Percentiles rank a stretch among this genome's conserved stretches.
These are phyloP conservation scores for Acleris sparsana DNA, from an alignment of 2,888 invertebrate genomes.

Conservation along the genomic window DNA sequence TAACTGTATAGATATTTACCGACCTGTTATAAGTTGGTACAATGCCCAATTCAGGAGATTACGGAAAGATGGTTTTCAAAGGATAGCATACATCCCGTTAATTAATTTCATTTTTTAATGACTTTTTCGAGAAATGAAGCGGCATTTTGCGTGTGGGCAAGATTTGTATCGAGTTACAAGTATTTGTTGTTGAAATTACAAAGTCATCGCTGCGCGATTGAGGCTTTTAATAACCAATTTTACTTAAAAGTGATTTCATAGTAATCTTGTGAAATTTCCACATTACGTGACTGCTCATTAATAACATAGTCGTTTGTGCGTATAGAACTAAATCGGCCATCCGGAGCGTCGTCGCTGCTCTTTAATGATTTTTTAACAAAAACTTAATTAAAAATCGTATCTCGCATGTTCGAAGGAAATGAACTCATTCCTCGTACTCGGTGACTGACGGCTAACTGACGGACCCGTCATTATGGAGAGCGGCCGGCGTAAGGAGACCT, in stretches of 20 bases:
- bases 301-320: constrained; percentile 76
- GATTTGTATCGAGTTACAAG: constrained; percentile 11
- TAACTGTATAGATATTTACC: too few species aligned
- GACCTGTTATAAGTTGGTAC: too few species aligned
- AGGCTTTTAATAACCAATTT: constrained; percentile 51
- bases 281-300: constrained; percentile 70
- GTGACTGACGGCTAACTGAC: constrained; percentile 79
- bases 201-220: constrained; percentile 24
- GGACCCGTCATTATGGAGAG: constrained; percentile 71
- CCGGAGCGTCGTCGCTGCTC: constrained; percentile 65
- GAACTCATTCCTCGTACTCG: constrained; percentile 80
- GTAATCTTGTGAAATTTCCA: constrained; percentile 61
- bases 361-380: constrained; percentile 83
- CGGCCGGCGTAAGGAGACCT: constrained; percentile 63
- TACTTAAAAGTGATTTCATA: constrained; percentile 56
- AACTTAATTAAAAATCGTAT: constrained; percentile 84
- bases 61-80: background rate
- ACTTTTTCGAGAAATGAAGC: constrained; percentile 7
- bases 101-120: constrained; percentile 1
- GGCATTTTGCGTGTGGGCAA: constrained; percentile 12
- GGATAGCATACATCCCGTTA: background rate
- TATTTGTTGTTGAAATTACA: constrained; percentile 28
- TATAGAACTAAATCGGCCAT: constrained; percentile 62
- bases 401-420: constrained; percentile 82
- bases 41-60: too few species aligned